Conservation (phyloP, 2,113 vertebrate genomes). For the Vimba vimba region DNA sequence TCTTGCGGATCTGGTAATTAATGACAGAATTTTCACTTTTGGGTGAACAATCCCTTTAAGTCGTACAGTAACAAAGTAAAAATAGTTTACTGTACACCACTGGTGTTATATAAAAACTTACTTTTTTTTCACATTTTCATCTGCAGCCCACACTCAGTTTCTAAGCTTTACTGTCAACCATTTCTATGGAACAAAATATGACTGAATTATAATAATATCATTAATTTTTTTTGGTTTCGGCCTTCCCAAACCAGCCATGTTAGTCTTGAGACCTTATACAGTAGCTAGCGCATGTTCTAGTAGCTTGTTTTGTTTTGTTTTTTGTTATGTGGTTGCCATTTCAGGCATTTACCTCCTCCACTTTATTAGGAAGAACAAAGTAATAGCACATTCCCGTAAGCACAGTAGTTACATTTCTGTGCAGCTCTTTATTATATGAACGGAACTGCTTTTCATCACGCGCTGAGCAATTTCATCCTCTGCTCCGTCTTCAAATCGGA, state of each 20-base stretch:
- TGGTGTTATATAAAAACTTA: too few species aligned
- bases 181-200: background rate
- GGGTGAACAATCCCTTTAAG: too few species aligned
- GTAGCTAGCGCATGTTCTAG: background rate
- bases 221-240: background rate
- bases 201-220: background rate
- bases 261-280: background rate
- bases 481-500: background rate
- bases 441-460: background rate
- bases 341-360: background rate
- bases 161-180: background rate
- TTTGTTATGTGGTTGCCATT: background rate
- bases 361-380: conserved; percentile 12
- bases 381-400: conserved; percentile 6
- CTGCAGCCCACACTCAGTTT: background rate
- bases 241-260: background rate
- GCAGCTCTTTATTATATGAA: background rate
- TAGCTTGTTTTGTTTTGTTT: background rate
- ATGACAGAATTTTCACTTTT: too few species aligned
- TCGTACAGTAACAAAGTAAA: too few species aligned
- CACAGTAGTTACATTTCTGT: conserved; percentile 6
- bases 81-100: too few species aligned
- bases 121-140: background rate
- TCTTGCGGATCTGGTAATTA: too few species aligned
- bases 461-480: background rate